phyloP scores from a whole-genome alignment of 2,888 invertebrate species.

The Aricia artaxerxes region DNA sequence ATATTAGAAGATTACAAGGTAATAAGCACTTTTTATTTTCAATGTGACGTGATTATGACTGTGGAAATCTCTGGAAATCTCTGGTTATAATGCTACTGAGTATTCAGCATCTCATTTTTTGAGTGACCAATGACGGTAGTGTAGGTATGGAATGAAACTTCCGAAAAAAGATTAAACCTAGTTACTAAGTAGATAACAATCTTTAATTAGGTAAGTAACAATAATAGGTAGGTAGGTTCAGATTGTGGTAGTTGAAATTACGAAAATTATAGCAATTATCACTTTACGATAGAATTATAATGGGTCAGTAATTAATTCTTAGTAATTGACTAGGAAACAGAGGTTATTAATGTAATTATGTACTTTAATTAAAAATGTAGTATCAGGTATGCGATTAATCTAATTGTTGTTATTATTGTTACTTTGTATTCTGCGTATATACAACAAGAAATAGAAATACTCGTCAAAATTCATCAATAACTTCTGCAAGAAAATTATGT shows the following conservation, averaged over 20 bases:
- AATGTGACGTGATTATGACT: background rate
- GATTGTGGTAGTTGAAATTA: background rate
- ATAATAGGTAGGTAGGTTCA: background rate
- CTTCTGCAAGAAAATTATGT: background rate
- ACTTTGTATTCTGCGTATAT: background rate
- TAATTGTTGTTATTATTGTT: constrained; percentile 1
- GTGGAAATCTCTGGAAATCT: background rate
- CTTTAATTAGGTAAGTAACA: background rate
- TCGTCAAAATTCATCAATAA: background rate
- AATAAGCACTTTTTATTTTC: background rate
- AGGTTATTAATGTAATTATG: background rate
- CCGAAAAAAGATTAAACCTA: background rate
- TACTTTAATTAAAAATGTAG: constrained; percentile 1
- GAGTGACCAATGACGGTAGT: too few species aligned
- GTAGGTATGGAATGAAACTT: background rate
- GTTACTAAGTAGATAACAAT: background rate
- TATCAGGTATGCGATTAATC: constrained; percentile 11
- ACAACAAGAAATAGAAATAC: background rate
- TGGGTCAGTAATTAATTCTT: constrained; percentile 5
- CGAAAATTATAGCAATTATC: background rate
- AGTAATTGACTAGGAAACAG: constrained; percentile 12
- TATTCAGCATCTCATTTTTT: background rate
- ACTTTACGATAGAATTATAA: constrained; percentile 6
- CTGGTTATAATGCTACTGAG: background rate
- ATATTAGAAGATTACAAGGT: background rate